Conservation (phyloP, 2,797 vertebrate genomes). For the Vultur gryphus region DNA sequence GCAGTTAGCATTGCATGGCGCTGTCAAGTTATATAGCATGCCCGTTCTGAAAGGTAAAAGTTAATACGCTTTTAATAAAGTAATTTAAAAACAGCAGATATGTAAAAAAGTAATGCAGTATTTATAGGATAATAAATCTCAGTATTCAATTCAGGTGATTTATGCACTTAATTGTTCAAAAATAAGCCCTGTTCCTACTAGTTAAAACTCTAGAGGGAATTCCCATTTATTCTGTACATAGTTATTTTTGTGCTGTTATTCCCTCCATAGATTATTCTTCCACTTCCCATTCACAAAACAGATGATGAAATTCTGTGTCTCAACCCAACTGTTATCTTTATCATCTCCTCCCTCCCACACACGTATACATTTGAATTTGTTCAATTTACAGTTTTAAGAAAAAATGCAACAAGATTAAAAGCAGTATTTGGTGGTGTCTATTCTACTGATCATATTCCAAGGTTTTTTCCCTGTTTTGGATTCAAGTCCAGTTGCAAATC, state of each 20-base stretch:
- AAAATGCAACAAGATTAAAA: not conserved
- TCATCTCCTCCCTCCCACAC: not conserved
- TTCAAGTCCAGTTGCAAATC: not conserved
- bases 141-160: not conserved
- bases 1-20: slow-evolving; percentile 76
- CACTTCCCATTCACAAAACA: not conserved
- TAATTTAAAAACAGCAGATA: not conserved
- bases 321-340: not conserved
- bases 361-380: not conserved
- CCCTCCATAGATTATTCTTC: not conserved
- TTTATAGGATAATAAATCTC: not conserved
- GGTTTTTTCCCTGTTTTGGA: not conserved
- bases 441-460: not conserved
- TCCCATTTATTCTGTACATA: not conserved
- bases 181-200: not conserved
- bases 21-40: slow-evolving; percentile 53
- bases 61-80: not conserved
- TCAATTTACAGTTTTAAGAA: not conserved
- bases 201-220: not conserved
- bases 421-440: not conserved
- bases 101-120: not conserved
- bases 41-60: slow-evolving; percentile 66
- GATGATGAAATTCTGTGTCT: not conserved
- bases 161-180: not conserved
- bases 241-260: not conserved